Evolutionary conservation across 2,113 vertebrate species (phyloP).

Genomic region (Fukomys damarensis): DNA sequence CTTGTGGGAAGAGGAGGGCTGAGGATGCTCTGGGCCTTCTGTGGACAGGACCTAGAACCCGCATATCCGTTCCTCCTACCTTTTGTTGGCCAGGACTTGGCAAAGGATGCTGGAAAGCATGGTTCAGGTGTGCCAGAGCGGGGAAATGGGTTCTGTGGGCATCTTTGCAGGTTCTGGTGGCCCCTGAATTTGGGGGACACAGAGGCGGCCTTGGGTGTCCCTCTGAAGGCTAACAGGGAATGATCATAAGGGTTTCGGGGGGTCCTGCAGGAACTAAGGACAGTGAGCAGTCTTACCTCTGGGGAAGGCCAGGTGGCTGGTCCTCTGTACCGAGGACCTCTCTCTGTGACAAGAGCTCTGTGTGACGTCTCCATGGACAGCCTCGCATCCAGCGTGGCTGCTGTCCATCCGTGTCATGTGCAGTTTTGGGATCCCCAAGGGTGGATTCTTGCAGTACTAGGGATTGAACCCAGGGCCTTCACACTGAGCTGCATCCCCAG

Average conservation of each 20-base stretch:
- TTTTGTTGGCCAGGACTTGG: background rate
- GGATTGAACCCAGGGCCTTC: background rate
- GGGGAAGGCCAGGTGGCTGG: background rate
- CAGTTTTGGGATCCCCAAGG: background rate
- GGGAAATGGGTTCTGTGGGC: background rate
- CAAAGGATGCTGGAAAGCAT: slow-evolving; percentile 1
- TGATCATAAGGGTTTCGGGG: background rate
- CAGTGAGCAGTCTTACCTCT: background rate
- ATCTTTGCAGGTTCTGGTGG: rapidly evolving
- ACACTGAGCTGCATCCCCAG: background rate
- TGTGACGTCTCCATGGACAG: rapidly evolving
- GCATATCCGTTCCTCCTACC: background rate
- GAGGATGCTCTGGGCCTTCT: background rate
- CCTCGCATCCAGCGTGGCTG: rapidly evolving
- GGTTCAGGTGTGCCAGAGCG: background rate
- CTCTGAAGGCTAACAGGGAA: background rate
- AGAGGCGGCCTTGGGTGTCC: background rate
- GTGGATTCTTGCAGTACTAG: background rate
- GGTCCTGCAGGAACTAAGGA: background rate
- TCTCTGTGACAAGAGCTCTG: background rate
- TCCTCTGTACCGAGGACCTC: background rate
- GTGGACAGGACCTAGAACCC: background rate
- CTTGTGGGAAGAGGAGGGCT: background rate
- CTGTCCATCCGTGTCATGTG: rapidly evolving
- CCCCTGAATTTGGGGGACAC: background rate